phyloP scores from a whole-genome alignment of 2,888 invertebrate genomes.

The Acrobasis consociella region DNA sequence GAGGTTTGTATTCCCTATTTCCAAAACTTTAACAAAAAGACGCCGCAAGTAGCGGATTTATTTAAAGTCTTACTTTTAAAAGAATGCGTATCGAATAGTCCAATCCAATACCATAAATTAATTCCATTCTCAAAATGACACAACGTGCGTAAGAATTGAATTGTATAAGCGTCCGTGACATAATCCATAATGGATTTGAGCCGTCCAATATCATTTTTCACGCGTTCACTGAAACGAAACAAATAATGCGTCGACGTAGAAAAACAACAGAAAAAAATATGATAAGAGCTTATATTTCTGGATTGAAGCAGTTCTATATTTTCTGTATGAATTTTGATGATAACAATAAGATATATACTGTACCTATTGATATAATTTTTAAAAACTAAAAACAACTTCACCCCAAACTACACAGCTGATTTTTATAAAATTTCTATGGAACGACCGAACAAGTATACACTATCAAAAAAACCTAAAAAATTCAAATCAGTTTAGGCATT shows the following conservation, averaged over 20 bases:
- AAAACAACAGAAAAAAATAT: too few relatives aligned
- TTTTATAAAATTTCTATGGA: too few relatives aligned
- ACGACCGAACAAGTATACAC: too few relatives aligned
- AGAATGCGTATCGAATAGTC: background rate
- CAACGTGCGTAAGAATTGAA: slow-evolving; percentile 4
- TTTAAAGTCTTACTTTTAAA: slow-evolving; percentile 4
- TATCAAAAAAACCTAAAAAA: too few relatives aligned
- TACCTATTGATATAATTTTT: too few relatives aligned
- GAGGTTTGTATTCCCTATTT: too few relatives aligned
- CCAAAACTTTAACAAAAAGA: too few relatives aligned
- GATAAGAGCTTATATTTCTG: background rate
- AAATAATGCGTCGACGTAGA: slow-evolving; percentile 1
- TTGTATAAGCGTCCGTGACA: slow-evolving; percentile 13
- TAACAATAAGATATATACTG: too few relatives aligned
- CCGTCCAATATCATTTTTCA: slow-evolving; percentile 16
- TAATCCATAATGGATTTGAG: slow-evolving; percentile 13
- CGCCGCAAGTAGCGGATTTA: background rate
- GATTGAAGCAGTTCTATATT: background rate
- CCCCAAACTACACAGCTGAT: too few relatives aligned
- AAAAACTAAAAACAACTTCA: too few relatives aligned
- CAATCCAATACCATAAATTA: background rate
- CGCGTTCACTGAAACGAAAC: slow-evolving; percentile 16
- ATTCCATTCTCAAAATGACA: slow-evolving; percentile 16
- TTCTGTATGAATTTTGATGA: too few relatives aligned
- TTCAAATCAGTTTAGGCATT: too few relatives aligned